Conservation (phyloP, 2,113 vertebrate genomes). For the Xyliphius kryptos region DNA sequence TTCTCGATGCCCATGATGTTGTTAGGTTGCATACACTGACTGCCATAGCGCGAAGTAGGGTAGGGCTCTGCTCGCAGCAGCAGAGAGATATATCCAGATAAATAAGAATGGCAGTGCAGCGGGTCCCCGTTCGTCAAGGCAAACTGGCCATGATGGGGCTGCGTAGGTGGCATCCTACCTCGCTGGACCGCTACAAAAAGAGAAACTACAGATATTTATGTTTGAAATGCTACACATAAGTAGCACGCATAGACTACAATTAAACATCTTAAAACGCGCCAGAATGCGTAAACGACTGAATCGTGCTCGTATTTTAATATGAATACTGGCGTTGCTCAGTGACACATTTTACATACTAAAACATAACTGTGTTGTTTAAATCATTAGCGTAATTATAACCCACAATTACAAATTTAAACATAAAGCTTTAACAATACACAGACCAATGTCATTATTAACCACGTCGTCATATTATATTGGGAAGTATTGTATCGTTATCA, state of each 20-base stretch:
- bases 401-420: no score
- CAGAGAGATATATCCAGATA: no score
- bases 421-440: no score
- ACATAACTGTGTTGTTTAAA: no score
- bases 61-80: constrained; percentile 97
- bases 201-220: constrained; percentile 94
- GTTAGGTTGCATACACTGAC: constrained; percentile 99
- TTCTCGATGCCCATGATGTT: constrained; percentile 99
- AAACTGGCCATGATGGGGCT: constrained; percentile 98
- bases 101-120: constrained; percentile 99
- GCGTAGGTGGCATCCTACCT: constrained; percentile 98
- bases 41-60: constrained; percentile 97
- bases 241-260: constrained; percentile 9
- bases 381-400: no score
- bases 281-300: no score
- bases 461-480: no score
- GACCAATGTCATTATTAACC: no score
- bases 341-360: no score
- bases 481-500: no score
- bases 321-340: no score
- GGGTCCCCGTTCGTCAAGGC: constrained; percentile 98
- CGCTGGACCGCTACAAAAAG: constrained; percentile 98
- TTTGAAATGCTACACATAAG: constrained; percentile 66
- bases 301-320: no score
- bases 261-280: not conserved